Conservation (phyloP, 2,113 vertebrate genomes). For the Urocolius indicus region DNA sequence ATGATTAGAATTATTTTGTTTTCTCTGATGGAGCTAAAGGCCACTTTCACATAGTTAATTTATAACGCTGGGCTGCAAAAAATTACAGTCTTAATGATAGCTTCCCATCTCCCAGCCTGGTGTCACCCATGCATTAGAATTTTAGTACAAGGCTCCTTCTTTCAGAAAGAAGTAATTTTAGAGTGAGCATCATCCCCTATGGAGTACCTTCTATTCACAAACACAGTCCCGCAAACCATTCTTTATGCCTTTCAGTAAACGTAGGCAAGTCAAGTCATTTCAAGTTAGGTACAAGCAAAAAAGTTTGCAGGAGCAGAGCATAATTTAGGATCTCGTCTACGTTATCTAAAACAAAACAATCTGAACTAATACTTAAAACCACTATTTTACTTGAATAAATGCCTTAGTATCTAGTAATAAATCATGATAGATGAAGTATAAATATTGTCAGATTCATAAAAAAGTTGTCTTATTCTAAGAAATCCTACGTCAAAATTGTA, state of each 20-base stretch:
- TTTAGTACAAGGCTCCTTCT: slow-evolving; percentile 10
- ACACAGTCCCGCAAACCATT: slow-evolving; percentile 11
- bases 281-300: not conserved
- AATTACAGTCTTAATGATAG: slow-evolving; percentile 39
- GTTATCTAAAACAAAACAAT: not conserved
- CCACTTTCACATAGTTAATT: slow-evolving; percentile 71
- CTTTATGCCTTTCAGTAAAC: not conserved
- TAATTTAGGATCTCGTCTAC: slow-evolving; percentile 33
- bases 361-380: slow-evolving; percentile 51
- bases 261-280: not conserved
- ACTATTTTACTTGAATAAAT: slow-evolving; percentile 67
- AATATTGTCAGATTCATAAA: slow-evolving; percentile 72
- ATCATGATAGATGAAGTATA: slow-evolving; percentile 69
- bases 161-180: slow-evolving; percentile 46
- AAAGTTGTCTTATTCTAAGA: slow-evolving; percentile 69
- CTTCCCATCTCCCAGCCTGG: not conserved
- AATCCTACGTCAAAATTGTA: slow-evolving; percentile 62
- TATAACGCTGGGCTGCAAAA: slow-evolving; percentile 53
- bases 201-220: slow-evolving; percentile 9
- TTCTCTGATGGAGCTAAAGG: slow-evolving; percentile 76
- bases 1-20: slow-evolving; percentile 32
- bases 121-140: not conserved
- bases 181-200: not conserved
- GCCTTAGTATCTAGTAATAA: slow-evolving; percentile 67
- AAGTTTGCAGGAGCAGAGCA: not conserved